Conservation (phyloP, 1,140 invertebrate species). For the Batillaria attramentaria region DNA sequence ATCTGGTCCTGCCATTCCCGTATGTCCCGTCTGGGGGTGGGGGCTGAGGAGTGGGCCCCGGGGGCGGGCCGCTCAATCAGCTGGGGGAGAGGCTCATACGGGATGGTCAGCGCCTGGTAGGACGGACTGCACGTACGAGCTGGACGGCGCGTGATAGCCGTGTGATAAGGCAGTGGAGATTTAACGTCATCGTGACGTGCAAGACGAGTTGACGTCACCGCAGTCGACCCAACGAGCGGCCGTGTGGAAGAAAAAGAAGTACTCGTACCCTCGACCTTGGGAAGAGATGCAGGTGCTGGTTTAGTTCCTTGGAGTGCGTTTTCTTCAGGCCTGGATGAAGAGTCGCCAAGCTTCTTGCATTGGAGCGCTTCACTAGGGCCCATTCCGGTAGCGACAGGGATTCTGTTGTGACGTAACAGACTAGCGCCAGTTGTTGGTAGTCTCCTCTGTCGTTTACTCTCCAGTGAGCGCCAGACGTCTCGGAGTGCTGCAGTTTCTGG, state of each 20-base stretch:
- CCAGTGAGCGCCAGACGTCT: no score
- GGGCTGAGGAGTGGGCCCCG: background rate
- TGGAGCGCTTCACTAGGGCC: no score
- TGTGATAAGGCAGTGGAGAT: background rate
- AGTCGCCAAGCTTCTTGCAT: background rate
- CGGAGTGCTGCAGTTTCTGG: no score
- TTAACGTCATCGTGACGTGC: no score
- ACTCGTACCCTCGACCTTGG: background rate
- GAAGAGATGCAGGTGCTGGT: background rate
- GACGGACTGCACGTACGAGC: background rate
- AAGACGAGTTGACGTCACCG: background rate
- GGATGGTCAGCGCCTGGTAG: background rate
- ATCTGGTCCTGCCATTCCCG: constrained; percentile 8
- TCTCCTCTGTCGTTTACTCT: no score
- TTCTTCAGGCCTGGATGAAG: background rate
- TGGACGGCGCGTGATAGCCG: background rate
- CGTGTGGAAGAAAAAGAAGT: background rate
- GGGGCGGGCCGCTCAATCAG: background rate
- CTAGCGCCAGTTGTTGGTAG: no score
- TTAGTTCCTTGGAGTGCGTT: background rate
- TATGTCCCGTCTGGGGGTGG: background rate
- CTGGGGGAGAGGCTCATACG: background rate
- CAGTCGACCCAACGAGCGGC: background rate
- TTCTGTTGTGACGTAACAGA: no score
- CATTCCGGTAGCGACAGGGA: no score